Evolutionary conservation across 2,113 vertebrate species (phyloP).

Genomic region (Psammodynastes pulverulentus): DNA sequence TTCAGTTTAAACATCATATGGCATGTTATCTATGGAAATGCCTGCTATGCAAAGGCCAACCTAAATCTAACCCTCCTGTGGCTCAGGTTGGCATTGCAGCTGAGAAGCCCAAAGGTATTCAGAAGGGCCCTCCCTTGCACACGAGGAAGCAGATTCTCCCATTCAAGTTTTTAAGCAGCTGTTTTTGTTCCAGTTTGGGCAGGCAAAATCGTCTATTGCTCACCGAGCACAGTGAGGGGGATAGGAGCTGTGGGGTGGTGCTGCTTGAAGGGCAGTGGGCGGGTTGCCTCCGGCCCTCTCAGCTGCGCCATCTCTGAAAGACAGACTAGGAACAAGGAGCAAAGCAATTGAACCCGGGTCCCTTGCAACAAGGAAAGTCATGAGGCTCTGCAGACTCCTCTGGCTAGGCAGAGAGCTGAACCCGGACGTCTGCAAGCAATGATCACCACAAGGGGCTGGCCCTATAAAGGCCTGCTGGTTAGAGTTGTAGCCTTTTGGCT

Average conservation of each 20-base stretch:
- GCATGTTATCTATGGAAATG: not conserved
- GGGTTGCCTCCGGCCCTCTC: not conserved
- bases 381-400: too few relatives aligned
- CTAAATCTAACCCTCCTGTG: not conserved
- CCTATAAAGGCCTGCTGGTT: too few relatives aligned
- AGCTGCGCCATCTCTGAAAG: not conserved
- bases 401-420: too few relatives aligned
- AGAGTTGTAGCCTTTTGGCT: too few relatives aligned
- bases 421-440: too few relatives aligned
- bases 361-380: too few relatives aligned
- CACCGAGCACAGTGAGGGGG: too few relatives aligned
- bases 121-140: not conserved
- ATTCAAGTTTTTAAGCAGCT: not conserved
- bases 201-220: not conserved
- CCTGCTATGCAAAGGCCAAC: not conserved
- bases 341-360: not conserved
- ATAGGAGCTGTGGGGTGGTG: not conserved
- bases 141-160: not conserved
- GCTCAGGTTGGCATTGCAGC: not conserved
- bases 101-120: not conserved
- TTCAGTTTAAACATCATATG: not conserved
- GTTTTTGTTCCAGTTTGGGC: not conserved
- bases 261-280: not conserved
- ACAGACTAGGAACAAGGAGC: not conserved
- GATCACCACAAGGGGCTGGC: too few relatives aligned